These are phyloP conservation scores for Parnassius orleans DNA, from an alignment of 2,888 invertebrate species.

Conservation along the genomic window DNA sequence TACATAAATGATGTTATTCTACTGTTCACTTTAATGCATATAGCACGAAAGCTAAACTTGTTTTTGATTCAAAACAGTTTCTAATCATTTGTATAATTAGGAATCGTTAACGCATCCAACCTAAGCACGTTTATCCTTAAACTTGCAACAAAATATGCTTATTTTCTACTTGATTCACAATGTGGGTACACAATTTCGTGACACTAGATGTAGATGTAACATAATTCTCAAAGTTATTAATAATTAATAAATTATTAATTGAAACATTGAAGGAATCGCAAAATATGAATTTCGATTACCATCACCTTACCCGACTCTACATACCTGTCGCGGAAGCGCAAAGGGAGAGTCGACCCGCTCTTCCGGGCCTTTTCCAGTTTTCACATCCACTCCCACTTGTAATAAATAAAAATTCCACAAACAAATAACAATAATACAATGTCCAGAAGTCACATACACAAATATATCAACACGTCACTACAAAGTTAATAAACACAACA, in stretches of 20 bases:
- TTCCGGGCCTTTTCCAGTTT: slow-evolving; percentile 58
- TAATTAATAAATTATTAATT: no score
- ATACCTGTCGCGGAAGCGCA: slow-evolving; percentile 62
- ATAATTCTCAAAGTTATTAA: no score
- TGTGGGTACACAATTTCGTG: no score
- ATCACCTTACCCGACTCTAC: not conserved
- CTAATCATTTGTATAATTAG: slow-evolving; percentile 6
- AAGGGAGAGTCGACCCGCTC: slow-evolving; percentile 59
- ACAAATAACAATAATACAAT: not conserved
- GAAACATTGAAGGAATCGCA: no score
- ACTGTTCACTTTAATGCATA: slow-evolving; percentile 5
- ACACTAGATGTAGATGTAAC: no score
- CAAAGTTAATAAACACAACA: slow-evolving; percentile 24
- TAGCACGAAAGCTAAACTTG: slow-evolving; percentile 18
- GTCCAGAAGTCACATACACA: slow-evolving; percentile 25
- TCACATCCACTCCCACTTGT: slow-evolving; percentile 55
- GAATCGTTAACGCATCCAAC: not conserved
- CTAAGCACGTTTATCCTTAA: no score
- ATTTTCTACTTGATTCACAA: no score
- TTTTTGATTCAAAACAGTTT: slow-evolving; percentile 14
- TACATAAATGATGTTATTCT: no score
- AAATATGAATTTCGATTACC: slow-evolving; percentile 1
- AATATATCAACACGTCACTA: slow-evolving; percentile 16
- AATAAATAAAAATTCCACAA: slow-evolving; percentile 27
- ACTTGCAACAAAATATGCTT: no score